These are phyloP conservation scores for Rhynchotus rufescens DNA, from an alignment of 2,797 vertebrate species.

Conservation along the genomic window DNA sequence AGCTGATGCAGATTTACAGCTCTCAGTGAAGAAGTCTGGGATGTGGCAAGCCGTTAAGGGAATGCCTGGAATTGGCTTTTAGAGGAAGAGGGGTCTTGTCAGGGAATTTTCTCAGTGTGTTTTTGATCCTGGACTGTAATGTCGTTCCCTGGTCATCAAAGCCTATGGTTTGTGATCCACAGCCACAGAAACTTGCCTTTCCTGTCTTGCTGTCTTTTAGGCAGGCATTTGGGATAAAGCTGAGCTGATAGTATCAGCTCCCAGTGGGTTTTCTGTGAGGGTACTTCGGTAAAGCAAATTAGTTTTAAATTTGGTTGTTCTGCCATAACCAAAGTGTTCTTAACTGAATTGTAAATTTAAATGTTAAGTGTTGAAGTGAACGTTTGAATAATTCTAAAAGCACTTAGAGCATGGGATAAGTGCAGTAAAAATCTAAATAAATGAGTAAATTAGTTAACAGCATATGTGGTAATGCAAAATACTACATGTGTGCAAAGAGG, in stretches of 20 bases:
- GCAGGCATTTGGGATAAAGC: conserved; percentile 4
- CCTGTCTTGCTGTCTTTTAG: background rate
- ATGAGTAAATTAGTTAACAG: conserved; percentile 70
- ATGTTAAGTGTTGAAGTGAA: conserved; percentile 66
- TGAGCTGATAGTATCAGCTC: conserved; percentile 36
- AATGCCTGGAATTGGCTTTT: conserved; percentile 36
- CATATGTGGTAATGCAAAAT: conserved; percentile 62
- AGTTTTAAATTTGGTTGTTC: conserved; percentile 67
- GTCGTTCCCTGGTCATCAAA: background rate
- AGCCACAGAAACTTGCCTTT: background rate
- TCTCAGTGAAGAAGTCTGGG: background rate
- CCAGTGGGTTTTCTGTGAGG: conserved; percentile 48
- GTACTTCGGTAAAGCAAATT: conserved; percentile 47
- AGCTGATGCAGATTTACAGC: conserved; percentile 4
- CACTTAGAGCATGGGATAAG: conserved; percentile 70
- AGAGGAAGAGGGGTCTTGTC: background rate
- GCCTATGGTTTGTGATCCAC: background rate
- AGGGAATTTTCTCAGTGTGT: background rate
- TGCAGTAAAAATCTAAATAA: conserved; percentile 71
- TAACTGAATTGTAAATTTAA: conserved; percentile 72
- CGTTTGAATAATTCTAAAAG: conserved; percentile 73
- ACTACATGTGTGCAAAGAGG: conserved; percentile 47
- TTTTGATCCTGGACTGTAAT: background rate
- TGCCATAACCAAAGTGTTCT: conserved; percentile 65
- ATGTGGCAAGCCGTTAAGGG: conserved; percentile 4